A percentile compares a stretch with the other conserved stretches of the same genome.
Conservation (phyloP, 2,113 vertebrate species). For the Hemiprocne comata region DNA sequence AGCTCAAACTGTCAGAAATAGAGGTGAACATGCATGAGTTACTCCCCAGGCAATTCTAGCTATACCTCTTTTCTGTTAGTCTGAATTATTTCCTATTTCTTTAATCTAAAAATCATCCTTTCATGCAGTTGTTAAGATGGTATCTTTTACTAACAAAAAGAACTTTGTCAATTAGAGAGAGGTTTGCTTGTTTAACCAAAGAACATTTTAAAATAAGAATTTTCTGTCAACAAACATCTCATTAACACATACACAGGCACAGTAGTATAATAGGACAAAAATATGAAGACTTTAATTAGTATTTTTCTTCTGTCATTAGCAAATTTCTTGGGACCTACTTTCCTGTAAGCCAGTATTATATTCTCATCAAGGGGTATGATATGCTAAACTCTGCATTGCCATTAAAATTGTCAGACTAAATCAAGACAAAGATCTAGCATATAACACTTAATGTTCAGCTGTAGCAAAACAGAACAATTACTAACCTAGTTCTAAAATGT, state of each 20-base stretch:
- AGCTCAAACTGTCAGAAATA: background rate
- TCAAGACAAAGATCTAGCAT: background rate
- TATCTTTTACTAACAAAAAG: background rate
- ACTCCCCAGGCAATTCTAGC: background rate
- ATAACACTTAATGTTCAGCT: background rate
- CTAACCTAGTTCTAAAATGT: background rate
- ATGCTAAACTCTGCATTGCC: background rate
- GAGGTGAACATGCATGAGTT: background rate
- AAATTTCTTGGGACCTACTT: background rate
- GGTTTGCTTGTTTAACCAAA: background rate
- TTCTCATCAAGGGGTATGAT: background rate
- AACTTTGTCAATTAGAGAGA: background rate
- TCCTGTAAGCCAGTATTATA: background rate
- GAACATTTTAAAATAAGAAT: background rate
- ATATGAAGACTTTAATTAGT: background rate
- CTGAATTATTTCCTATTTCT: background rate
- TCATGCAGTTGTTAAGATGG: background rate
- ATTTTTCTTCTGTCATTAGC: background rate
- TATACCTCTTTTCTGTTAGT: background rate
- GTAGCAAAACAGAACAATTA: background rate
- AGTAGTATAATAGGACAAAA: background rate
- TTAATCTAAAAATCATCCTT: slow-evolving; percentile 1
- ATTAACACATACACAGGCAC: background rate
- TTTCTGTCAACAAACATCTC: background rate
- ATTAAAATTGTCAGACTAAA: background rate